Conservation (phyloP, 2,113 vertebrate species). For the Pluvialis apricaria region DNA sequence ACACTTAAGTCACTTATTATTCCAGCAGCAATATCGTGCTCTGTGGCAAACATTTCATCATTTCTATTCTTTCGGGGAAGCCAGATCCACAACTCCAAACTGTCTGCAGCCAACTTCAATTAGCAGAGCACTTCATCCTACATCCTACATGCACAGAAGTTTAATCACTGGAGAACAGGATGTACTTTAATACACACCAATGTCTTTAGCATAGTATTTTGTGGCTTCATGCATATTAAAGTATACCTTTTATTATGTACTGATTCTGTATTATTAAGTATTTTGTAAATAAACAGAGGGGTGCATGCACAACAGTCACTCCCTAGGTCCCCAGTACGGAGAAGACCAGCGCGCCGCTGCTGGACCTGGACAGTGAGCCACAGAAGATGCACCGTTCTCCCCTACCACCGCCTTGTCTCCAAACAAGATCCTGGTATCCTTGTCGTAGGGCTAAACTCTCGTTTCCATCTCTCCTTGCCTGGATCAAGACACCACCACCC, state of each 20-base stretch:
- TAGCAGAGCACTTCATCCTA: not conserved
- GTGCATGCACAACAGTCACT: not conserved
- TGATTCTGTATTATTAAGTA: not conserved
- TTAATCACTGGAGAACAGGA: slow-evolving; percentile 16
- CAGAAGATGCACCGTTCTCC: not conserved
- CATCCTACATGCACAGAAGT: not conserved
- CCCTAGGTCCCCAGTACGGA: not conserved
- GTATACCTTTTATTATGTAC: not conserved
- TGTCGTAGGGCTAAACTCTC: not conserved
- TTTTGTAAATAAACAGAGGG: not conserved
- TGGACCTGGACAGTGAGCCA: not conserved
- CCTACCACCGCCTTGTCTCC: not conserved
- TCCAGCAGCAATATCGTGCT: not conserved
- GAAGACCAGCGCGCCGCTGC: not conserved
- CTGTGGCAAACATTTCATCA: not conserved
- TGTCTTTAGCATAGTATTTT: not conserved
- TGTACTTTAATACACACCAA: not conserved
- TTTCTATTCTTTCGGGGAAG: not conserved
- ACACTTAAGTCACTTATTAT: not conserved
- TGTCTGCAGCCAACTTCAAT: not conserved
- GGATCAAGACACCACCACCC: not conserved
- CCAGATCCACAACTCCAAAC: not conserved
- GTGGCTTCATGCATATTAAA: not conserved
- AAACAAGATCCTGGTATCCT: not conserved
- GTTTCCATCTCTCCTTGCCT: not conserved